These are phyloP conservation scores for Smutsia temminckii DNA, from an alignment of 2,797 vertebrate species.

Conservation along the genomic window DNA sequence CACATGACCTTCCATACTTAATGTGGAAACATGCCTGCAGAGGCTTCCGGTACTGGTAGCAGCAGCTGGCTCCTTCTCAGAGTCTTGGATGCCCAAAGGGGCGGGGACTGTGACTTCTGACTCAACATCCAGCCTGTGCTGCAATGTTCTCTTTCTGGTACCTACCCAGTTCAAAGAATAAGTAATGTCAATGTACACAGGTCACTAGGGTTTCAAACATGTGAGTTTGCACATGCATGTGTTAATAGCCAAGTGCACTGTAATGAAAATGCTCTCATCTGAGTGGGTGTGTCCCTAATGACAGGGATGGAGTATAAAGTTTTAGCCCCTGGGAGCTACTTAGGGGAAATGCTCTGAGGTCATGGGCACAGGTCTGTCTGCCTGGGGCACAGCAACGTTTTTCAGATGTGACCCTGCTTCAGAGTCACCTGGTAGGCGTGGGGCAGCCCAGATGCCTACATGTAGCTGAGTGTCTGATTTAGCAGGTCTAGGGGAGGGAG, in stretches of 20 bases:
- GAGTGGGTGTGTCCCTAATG: not conserved
- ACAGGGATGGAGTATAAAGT: not conserved
- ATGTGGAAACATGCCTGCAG: not conserved
- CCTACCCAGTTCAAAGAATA: not conserved
- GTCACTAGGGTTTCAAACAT: not conserved
- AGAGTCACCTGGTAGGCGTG: fast-evolving
- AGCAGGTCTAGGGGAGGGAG: not conserved
- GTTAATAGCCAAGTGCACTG: too few relatives aligned
- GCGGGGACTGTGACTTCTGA: not conserved
- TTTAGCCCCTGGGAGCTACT: not conserved
- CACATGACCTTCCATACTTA: not conserved
- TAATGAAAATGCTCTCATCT: not conserved
- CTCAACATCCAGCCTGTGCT: not conserved
- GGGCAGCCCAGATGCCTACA: fast-evolving
- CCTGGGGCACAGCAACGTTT: fast-evolving
- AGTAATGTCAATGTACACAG: fast-evolving
- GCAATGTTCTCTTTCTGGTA: not conserved
- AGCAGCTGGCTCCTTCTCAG: not conserved
- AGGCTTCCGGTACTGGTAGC: not conserved
- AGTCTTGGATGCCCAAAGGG: not conserved
- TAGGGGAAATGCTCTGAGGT: not conserved
- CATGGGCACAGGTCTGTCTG: not conserved
- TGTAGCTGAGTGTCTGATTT: not conserved
- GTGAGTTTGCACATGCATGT: not conserved
- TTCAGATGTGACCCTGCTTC: not conserved